Percentiles rank a stretch among this genome's conserved stretches.
These are phyloP conservation scores for Arctia plantaginis DNA, from an alignment of 2,888 invertebrate genomes.

Conservation along the genomic window DNA sequence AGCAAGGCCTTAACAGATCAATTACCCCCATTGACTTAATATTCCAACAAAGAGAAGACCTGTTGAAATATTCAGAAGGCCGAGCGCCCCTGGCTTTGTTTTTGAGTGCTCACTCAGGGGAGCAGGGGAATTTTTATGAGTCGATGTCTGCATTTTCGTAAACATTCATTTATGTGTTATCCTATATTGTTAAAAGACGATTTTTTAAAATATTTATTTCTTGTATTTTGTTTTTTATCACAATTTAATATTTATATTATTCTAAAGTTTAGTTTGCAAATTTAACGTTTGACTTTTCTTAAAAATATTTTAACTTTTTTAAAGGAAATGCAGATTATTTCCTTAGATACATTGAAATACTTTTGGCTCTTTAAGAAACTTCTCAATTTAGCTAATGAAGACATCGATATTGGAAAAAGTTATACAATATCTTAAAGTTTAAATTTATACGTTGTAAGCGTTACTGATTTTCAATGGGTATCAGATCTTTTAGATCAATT, in stretches of 20 bases:
- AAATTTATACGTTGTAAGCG: too few relatives aligned
- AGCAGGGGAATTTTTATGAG: slow-evolving; percentile 79
- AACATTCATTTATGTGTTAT: slow-evolving; percentile 69
- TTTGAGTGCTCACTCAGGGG: slow-evolving; percentile 78
- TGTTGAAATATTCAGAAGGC: slow-evolving; percentile 83
- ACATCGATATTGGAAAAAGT: too few relatives aligned
- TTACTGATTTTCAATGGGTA: not conserved
- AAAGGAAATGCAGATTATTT: too few relatives aligned
- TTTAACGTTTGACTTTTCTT: not conserved
- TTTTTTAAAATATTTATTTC: slow-evolving; percentile 44
- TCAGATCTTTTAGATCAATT: not conserved
- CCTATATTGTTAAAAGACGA: slow-evolving; percentile 40
- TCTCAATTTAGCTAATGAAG: too few relatives aligned
- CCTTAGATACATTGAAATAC: too few relatives aligned
- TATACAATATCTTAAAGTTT: too few relatives aligned
- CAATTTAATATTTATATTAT: not conserved
- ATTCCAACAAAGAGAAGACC: slow-evolving; percentile 82
- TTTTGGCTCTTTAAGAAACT: too few relatives aligned
- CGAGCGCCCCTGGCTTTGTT: slow-evolving; percentile 78
- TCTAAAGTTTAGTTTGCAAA: not conserved
- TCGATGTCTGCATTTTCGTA: slow-evolving; percentile 79
- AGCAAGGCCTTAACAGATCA: slow-evolving; percentile 77
- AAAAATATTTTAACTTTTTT: not conserved
- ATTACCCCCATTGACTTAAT: slow-evolving; percentile 86
- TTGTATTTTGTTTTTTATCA: not conserved